Conservation (phyloP, 2,888 invertebrate species). For the Acanthacorydalis orientalis region DNA sequence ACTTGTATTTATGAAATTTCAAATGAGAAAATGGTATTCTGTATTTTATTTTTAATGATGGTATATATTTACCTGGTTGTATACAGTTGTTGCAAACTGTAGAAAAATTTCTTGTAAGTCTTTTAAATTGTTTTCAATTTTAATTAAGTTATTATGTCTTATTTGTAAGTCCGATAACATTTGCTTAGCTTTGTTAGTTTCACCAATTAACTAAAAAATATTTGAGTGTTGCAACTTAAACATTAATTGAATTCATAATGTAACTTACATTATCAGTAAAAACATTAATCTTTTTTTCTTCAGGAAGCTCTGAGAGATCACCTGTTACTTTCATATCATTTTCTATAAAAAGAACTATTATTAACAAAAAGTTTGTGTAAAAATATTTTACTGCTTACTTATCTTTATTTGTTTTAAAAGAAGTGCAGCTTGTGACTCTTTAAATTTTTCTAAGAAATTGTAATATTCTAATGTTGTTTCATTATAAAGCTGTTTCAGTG, state of each 20-base stretch:
- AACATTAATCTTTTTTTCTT: constrained; percentile 11
- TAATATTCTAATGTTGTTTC: constrained; percentile 35
- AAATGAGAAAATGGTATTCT: background rate
- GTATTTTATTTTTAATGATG: too few relatives aligned
- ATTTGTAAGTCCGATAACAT: constrained; percentile 67
- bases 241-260: background rate
- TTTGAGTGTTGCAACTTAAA: background rate
- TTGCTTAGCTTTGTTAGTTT: constrained; percentile 57
- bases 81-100: constrained; percentile 67
- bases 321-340: background rate
- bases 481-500: constrained; percentile 28
- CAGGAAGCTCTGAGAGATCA: background rate
- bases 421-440: constrained; percentile 32
- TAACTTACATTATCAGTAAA: constrained; percentile 34
- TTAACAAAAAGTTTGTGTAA: too few relatives aligned
- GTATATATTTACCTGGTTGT: constrained; percentile 41
- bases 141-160: constrained; percentile 64
- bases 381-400: constrained; percentile 10
- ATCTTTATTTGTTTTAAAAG: constrained; percentile 38
- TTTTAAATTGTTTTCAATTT: constrained; percentile 60
- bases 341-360: too few relatives aligned
- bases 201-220: constrained; percentile 50
- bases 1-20: too few relatives aligned
- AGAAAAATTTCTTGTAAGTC: constrained; percentile 70
- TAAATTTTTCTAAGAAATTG: constrained; percentile 31